Conservation (phyloP, 2,888 invertebrate genomes). For the Acronicta alni region DNA sequence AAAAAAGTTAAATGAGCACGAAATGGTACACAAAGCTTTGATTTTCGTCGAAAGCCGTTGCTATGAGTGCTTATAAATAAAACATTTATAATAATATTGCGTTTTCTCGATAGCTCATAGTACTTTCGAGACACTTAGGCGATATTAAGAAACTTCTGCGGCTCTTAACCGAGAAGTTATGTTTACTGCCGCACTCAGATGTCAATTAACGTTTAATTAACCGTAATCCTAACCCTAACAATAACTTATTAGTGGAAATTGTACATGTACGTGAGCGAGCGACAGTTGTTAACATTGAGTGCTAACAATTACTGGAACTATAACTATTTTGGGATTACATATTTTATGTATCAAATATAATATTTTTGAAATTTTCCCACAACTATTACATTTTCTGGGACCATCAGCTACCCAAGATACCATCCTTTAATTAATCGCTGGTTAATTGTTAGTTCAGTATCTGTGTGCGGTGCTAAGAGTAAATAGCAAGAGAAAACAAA, state of each 20-base stretch:
- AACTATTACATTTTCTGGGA: too few relatives aligned
- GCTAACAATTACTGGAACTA: too few relatives aligned
- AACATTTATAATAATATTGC: slow-evolving; percentile 21
- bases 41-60: slow-evolving; percentile 10
- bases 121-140: slow-evolving; percentile 13
- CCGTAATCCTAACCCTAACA: background rate
- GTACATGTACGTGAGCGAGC: too few relatives aligned
- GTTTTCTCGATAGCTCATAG: slow-evolving; percentile 18
- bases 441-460: background rate
- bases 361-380: too few relatives aligned
- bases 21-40: slow-evolving; percentile 3
- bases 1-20: slow-evolving; percentile 10
- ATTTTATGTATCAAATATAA: too few relatives aligned
- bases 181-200: slow-evolving; percentile 9
- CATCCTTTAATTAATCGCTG: background rate
- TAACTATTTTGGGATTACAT: too few relatives aligned
- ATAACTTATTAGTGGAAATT: background rate
- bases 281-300: too few relatives aligned
- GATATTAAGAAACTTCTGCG: slow-evolving; percentile 42
- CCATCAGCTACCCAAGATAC: too few relatives aligned
- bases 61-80: slow-evolving; percentile 15
- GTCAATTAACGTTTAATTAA: background rate
- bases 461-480: slow-evolving; percentile 2
- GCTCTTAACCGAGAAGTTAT: slow-evolving; percentile 21
- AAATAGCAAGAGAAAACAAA: slow-evolving; percentile 36